Conservation (phyloP, 1,140 invertebrate genomes). For the Calosoma granatense region DNA sequence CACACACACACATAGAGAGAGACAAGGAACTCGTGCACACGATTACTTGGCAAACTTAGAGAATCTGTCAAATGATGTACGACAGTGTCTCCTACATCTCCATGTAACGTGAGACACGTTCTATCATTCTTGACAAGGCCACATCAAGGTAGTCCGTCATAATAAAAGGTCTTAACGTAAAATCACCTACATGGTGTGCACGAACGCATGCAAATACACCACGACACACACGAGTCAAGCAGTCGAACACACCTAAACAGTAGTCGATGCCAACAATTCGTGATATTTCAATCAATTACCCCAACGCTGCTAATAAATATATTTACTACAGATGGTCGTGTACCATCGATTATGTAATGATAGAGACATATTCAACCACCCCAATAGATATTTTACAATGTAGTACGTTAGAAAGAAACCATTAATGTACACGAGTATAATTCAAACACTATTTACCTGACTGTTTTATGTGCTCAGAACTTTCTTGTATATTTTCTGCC, state of each 20-base stretch:
- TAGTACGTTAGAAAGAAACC: neutral
- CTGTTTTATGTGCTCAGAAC: slow-evolving; percentile 42
- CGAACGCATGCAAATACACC: neutral
- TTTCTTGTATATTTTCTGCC: slow-evolving; percentile 48
- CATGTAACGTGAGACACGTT: neutral
- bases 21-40: neutral
- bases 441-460: slow-evolving; percentile 36
- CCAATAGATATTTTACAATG: neutral
- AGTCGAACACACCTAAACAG: too few species aligned
- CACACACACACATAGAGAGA: too few species aligned
- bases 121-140: slow-evolving; percentile 3
- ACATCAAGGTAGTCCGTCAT: neutral
- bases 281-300: neutral
- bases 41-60: neutral
- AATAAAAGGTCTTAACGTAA: neutral
- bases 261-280: neutral
- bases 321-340: slow-evolving; percentile 16
- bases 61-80: neutral
- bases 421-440: neutral
- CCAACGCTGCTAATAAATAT: neutral
- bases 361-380: neutral
- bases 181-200: too few species aligned
- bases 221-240: too few species aligned
- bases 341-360: slow-evolving; percentile 18
- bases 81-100: neutral